Base-by-base conservation (phyloP, 1,140 invertebrate genomes). In the Papilio polyxenes region DNA sequence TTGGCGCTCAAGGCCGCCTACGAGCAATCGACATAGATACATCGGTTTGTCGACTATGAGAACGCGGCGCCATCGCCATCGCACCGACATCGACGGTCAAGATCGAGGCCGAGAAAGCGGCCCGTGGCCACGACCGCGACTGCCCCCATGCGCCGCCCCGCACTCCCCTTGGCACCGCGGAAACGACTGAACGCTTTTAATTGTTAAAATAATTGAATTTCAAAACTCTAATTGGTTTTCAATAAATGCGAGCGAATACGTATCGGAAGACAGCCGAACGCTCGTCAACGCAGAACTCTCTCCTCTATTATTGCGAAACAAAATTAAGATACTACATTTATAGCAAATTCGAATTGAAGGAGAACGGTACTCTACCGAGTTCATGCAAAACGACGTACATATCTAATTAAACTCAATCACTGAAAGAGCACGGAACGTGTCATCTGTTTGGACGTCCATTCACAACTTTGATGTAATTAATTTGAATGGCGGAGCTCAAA, bases 1-100 rank as follows among this genome's bases (percentile, higher is more conserved):
- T 87, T 89, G 86, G 85, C 85, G 90, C 92, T 94, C 93, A 94
- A 94, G 93, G 93, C 93, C 92, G 91, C 91, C 91, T 92, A 90
- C 90, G 89, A 92, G 89, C 88, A 90, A 91, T 93, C 92, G 92
- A 93, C 91, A 93, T 92, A 92, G 89, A 93, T 92, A 92, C 91
- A 93, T 92, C 89, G 88, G 86, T 90, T 92, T 92, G 91, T 90
- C 89, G 89, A 90, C 89, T 89, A 90, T 89, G 91, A 92, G 89
- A 92, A 90, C 89, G 88, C 85, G 89, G 90, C 88, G 89, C 88
- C 88, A 90, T 89, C 87, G 89, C 88, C 88, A 90, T 89, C 88
- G 85, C 81, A 88, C 83, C 84, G 81, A 82, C 87, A 87, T 83
- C 84, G 81, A 82, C 87, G 88, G 88, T 85, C 85, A 88, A 89